Evolutionary conservation across 2,888 invertebrate species (phyloP).

Genomic region (Adineta ricciae): DNA sequence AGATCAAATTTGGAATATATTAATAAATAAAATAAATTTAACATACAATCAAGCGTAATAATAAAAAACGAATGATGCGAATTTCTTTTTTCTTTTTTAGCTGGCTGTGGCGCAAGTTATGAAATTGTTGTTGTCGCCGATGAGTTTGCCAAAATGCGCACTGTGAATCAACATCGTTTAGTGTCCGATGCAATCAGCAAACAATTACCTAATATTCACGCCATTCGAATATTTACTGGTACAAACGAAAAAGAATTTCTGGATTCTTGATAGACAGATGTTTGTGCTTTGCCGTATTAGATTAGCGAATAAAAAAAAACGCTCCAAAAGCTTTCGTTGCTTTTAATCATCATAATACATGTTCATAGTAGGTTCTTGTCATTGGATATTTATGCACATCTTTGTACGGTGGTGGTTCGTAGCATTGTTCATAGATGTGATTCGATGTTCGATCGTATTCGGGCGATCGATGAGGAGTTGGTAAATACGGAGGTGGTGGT

Average conservation of each 20-base stretch:
- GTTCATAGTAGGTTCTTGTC: not conserved
- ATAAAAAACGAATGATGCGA: too few species aligned
- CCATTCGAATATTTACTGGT: constrained; percentile 10
- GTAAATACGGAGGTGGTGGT: not conserved
- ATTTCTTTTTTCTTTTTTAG: constrained; percentile 38
- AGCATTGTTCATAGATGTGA: constrained; percentile 7
- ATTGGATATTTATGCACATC: not conserved
- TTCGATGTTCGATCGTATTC: not conserved
- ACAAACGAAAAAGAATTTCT: not conserved
- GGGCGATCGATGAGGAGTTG: not conserved
- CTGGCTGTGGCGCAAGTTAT: constrained; percentile 52
- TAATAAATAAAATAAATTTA: too few species aligned
- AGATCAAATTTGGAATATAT: too few species aligned
- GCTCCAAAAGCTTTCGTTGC: not conserved
- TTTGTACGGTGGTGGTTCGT: not conserved
- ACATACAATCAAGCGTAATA: too few species aligned
- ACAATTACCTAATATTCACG: not conserved
- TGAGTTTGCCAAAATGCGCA: constrained; percentile 48
- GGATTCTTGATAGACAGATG: not conserved
- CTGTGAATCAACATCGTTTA: constrained; percentile 44
- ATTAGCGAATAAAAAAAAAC: not conserved
- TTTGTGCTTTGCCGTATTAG: not conserved
- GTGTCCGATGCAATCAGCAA: constrained; percentile 20
- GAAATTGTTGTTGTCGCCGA: constrained; percentile 47
- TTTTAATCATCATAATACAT: not conserved